A percentile compares a stretch with the other conserved stretches of the same genome.
Evolutionary conservation across 2,888 invertebrate species (phyloP).

Genomic region (Nebria brevicollis): DNA sequence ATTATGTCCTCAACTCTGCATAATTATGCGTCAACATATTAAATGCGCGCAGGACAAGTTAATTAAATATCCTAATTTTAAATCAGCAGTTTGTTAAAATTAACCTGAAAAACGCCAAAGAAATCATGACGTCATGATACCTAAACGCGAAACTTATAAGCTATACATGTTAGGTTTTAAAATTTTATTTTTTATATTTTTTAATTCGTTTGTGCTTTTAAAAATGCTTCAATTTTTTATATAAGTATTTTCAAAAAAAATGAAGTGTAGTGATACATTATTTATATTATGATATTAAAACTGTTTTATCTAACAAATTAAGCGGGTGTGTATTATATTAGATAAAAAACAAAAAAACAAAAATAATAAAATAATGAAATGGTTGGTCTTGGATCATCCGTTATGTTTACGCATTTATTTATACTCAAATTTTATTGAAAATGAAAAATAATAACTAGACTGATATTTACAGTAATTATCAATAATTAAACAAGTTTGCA

Average conservation of each 20-base stretch:
- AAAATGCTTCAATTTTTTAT: neutral
- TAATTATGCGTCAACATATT: no score
- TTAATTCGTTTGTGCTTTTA: neutral
- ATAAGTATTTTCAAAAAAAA: neutral
- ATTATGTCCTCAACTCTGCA: no score
- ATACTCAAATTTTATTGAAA: conserved; percentile 42
- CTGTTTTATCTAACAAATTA: conserved; percentile 44
- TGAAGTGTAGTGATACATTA: neutral
- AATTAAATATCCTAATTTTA: no score
- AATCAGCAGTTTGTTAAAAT: no score
- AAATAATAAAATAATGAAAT: neutral
- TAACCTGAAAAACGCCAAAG: no score
- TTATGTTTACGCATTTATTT: conserved; percentile 42
- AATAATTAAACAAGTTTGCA: conserved; percentile 18
- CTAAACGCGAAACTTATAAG: no score
- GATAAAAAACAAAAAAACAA: neutral
- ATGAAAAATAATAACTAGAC: conserved; percentile 28
- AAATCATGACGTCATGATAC: no score
- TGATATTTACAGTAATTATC: conserved; percentile 42
- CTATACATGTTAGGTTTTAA: no score
- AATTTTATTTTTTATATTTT: neutral
- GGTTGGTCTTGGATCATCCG: conserved; percentile 21
- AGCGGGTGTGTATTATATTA: conserved; percentile 32
- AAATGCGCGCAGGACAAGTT: no score
- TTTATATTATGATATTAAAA: neutral